Evolutionary conservation across 2,113 vertebrate genomes (phyloP), one percentile per base, ranked within the genome.

Genomic region (Stercorarius parasiticus): DNA sequence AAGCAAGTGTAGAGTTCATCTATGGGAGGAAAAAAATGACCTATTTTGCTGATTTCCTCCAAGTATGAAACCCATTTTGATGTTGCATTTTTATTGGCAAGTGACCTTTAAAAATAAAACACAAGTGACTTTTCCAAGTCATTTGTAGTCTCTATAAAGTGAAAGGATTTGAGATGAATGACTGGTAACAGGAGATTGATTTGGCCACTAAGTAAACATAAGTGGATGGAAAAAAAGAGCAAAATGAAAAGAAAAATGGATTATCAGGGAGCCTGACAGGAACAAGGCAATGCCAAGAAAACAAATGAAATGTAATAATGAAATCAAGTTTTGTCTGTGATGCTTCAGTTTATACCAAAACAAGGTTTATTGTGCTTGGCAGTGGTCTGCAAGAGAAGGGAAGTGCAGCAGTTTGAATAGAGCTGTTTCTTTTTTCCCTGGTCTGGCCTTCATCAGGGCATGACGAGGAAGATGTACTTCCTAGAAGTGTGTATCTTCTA

Each of bases 241-340:
- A 88, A 95, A 96, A 96, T 88, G 59, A 97, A 97, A 96, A 95
- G 87, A 94, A 96, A 98, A 97, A 96, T 96, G 95, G 97, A 97
- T 97, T 97, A 97, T 96, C 21, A 5, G 70, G 80, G 56, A 93
- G 94, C 73, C 91, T 97, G 95, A 97, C 93, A 97, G 95, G 94
- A 97, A 96, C 88, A 94, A 95, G 87, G 86, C 90, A 94, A 73
- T 79, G 95, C 96, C 96, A 97, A 97, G 94, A 91, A 95, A 96
- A 93, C 50, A 94, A 97, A 94, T 93, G 91, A 95, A 94, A 97
- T 93, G 90, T 87, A 94, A 96, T 97, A 95, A 97, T 82, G 71
- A 87, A 95, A 95, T 95, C 78, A 92, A 82, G 67, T 86, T 92
- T 93, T 91, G 86, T 74, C 91, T 93, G 83, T 55, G 90, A 90